Conservation (phyloP, 30 jellyfish, hydroid and myxozoan genomes). For the Hydractinia symbiolongicarpus region DNA sequence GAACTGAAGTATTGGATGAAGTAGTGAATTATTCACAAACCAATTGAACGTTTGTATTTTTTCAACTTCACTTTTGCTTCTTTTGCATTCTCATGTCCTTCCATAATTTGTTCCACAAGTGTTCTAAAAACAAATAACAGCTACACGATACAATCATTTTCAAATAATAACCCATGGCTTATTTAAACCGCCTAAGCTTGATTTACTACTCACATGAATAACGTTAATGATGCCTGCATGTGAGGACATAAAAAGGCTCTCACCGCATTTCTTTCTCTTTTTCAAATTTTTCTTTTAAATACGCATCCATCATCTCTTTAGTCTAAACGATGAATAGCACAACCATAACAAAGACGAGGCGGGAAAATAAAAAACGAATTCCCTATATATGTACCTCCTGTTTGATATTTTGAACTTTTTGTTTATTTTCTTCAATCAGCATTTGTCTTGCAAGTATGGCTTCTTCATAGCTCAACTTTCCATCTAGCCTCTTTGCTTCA, state of each 20-base stretch:
- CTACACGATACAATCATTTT: neutral
- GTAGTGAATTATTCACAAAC: slow-evolving; percentile 23
- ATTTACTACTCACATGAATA: too few species aligned
- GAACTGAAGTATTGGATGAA: too few species aligned
- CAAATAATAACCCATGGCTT: neutral
- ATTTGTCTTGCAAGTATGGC: slow-evolving; percentile 77
- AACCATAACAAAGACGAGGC: neutral
- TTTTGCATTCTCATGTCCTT: slow-evolving; percentile 59
- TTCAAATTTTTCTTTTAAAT: slow-evolving; percentile 51
- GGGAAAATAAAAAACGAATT: neutral
- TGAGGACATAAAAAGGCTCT: too few species aligned
- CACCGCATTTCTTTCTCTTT: slow-evolving; percentile 83
- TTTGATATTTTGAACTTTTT: slow-evolving; percentile 62
- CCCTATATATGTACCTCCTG: slow-evolving; percentile 46
- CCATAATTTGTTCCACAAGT: slow-evolving; percentile 66
- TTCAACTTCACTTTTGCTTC: slow-evolving; percentile 64
- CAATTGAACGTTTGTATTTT: slow-evolving; percentile 56
- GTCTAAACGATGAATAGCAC: slow-evolving; percentile 30
- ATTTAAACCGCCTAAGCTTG: neutral
- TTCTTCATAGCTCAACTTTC: slow-evolving; percentile 80
- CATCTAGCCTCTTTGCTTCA: slow-evolving; percentile 35
- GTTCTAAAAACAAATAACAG: slow-evolving; percentile 25
- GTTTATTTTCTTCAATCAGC: slow-evolving; percentile 57
- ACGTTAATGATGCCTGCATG: too few species aligned
- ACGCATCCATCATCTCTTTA: slow-evolving; percentile 70